Evolutionary conservation across 1,140 invertebrate species (phyloP), one percentile per base, ranked within the genome.

Genomic region (Pseudachorutes palmiensis): DNA sequence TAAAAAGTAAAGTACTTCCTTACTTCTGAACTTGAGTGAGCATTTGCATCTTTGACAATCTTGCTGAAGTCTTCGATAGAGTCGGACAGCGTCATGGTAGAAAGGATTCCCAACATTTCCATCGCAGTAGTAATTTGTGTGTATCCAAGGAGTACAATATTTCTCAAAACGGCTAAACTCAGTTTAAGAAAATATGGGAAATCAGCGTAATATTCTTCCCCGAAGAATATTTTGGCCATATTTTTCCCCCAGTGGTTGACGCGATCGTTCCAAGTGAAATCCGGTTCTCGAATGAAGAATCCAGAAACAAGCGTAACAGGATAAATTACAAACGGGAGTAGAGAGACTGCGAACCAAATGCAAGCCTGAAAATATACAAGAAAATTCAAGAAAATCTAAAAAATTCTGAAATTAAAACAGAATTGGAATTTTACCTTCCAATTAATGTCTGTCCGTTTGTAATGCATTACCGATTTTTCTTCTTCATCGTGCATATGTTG

Each of bases 121-220:
- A 45, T 63, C 9, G 61, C 61, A 24, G 61, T 48, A 41, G 61
- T 36, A 19, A 63, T 41, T 63, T 63, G 61, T 12, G 61, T 63
- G 33, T 36, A 63, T 26, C 5, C 26, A 16, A 63, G 3, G 2
- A 63, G n/a, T 3, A 63, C 9, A 19, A 41, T 5, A 26, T 26
- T 48, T 9, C 61, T 5, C 2, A 26, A 2, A 26, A 63, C 14
- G 3, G 61, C 61, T n/a, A 63, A 28, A 5, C 9, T 48, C 2
- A 63, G 12, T 48, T 63, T 36, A 32, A 63, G 2, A 2, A 26
- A 24, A 48, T 31, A 12, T 32, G 26, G 36, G 16, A 41, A 41
- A 26, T 48, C 24, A 5, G 12, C 19, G 31, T 29, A 30, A 14
- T 30, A 60, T 3, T 26, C 36, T 22, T 48, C 41, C 3, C 16